Base-by-base conservation (phyloP, 2,888 invertebrate species). In the Pandemis corylana region DNA sequence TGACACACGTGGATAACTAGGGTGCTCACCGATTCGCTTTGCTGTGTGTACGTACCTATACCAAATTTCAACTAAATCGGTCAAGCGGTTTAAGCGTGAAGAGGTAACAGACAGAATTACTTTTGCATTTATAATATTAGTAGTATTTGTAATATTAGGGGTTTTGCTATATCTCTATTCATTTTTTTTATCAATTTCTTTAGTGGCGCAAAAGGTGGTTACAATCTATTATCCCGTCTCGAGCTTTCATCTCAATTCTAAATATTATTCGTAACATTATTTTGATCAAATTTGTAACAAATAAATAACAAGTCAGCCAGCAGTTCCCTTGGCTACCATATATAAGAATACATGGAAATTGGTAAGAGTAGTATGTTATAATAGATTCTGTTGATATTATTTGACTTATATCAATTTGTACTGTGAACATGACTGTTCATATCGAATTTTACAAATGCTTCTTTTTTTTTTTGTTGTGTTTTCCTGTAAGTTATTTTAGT, bases 261-360 rank as follows among this genome's bases (percentile, higher is more conserved):
- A 59, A 15, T 66, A 41, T 59, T 49, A 49, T 72, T 51, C 4
- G 61, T 46, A 15, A 62, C 59, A 15, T 41, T 61, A 51, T 49
- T 44, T 7, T 41, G 15, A 51, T 59, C 46, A 61, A n/a, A 36
- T 68, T 20, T 10, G 44, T 67, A 49, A 42, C 72, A 51, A 61
- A 49, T n/a, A 51, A 66, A 49, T n/a, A 68, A 46, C 28, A 20
- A 9, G 12, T 63, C 28, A 2, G 5, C 20, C 28, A 36, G 15
- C 28, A 46, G 41, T 46, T 67, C 68, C 56, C 72, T 64, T 36
- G 72, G 36, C 51, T 67, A 62, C 61, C 67, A 67, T 72, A 67
- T 28, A 67, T 67, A 28, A 62, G 7, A 42, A 67, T 36, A 36
- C 28, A 36, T 36, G 28, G 67, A 61, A 72, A 72, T 51, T 72